Evolutionary conservation across 2,888 invertebrate genomes (phyloP), one percentile per base, ranked within the genome.

Genomic region (Hydriomena furcata): DNA sequence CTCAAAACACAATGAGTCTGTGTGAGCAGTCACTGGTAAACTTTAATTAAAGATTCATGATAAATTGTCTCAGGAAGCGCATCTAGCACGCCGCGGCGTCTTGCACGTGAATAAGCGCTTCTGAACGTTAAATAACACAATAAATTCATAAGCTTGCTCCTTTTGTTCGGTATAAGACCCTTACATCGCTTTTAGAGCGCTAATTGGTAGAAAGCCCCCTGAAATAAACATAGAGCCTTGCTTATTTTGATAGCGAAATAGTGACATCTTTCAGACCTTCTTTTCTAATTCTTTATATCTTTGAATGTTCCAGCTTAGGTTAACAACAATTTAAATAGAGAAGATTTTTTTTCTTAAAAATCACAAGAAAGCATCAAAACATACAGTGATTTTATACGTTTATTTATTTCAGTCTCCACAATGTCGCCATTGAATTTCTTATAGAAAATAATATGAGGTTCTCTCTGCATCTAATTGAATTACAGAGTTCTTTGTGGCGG

Each of bases 11-110:
- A 82, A 81, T 78, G 78, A 80, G 67, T 68, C 56, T 60, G 77
- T 66, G 73, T 71, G 77, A 80, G 73, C 81, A 84, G 82, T 81
- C 80, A 78, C 76, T 78, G 84, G 75, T 83, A 82, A 88, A 89
- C 82, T 89, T 89, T 89, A 89, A 89, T 89, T 89, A 89, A 89
- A 89, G 89, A 89, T 89, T 88, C 87, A 89, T 88, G 89, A 89
- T 89, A 89, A 88, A 89, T 88, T 85, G 86, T 84, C 82, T 79
- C 76, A 79, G 84, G 85, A 84, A 85, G 86, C 82, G 88, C 85
- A 87, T 82, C 82, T 82, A 81, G 76, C 74, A 31, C 40, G 12
- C 12, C 41, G 73, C 69, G 66, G 72, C 76, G 76, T 73, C 78
- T 79, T 79, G 78, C 78, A 84, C 84, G 84, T 83, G 86, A 88